Conservation (phyloP, 2,888 invertebrate genomes). For the Taphrorychus bicolor region DNA sequence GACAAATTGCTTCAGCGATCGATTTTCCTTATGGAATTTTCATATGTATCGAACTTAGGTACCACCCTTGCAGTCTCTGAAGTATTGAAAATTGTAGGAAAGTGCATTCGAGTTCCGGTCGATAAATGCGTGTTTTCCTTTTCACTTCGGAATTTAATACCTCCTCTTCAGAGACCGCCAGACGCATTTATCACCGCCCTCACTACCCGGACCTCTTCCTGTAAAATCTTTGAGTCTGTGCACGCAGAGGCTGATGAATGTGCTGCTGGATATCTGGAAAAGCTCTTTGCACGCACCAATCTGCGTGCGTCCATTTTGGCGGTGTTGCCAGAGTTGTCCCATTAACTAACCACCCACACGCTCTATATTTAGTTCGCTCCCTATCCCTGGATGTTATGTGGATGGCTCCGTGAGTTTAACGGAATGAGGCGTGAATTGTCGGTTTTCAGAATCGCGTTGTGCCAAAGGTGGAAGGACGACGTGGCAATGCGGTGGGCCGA, state of each 20-base stretch:
- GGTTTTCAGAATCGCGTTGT: not conserved
- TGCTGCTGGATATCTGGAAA: not conserved
- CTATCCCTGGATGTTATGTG: not conserved
- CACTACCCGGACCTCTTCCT: constrained; percentile 12
- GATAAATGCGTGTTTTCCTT: too few relatives aligned
- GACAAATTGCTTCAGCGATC: not conserved
- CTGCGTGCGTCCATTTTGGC: constrained; percentile 12
- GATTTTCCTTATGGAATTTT: not conserved
- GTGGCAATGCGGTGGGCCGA: constrained; percentile 35
- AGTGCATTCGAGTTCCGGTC: too few relatives aligned
- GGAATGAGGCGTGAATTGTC: not conserved
- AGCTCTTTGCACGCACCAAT: constrained; percentile 13
- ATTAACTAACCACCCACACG: constrained; percentile 3
- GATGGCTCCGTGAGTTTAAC: not conserved
- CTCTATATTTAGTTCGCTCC: not conserved
- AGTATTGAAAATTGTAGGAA: too few relatives aligned
- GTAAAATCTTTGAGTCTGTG: not conserved
- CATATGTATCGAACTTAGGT: not conserved
- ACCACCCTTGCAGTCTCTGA: too few relatives aligned
- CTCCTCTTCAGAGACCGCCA: constrained; percentile 10
- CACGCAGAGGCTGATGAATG: not conserved
- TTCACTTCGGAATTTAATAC: too few relatives aligned
- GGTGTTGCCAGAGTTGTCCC: not conserved
- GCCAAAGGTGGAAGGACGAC: not conserved
- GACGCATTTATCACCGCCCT: constrained; percentile 19